Evolutionary conservation across 2,888 invertebrate genomes (phyloP).

Genomic region (Ctenicera cuprea): DNA sequence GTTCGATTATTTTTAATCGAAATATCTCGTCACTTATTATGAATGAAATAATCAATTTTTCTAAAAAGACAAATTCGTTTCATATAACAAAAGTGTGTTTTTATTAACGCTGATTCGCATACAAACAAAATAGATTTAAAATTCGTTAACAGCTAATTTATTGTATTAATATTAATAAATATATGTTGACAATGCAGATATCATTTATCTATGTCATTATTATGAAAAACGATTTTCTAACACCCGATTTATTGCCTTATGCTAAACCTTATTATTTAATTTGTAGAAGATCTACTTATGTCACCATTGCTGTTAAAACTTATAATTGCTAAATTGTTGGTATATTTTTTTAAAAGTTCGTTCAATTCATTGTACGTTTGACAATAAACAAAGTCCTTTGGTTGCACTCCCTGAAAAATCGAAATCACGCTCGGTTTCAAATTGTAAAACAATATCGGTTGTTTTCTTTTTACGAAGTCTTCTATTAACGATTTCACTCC

Average conservation of each 20-base stretch:
- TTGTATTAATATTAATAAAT: not conserved
- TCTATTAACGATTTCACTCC: constrained; percentile 78
- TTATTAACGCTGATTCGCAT: too few relatives aligned
- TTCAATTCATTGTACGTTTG: constrained; percentile 75
- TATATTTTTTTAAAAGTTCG: constrained; percentile 60
- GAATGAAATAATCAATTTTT: too few relatives aligned
- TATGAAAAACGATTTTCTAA: constrained; percentile 3
- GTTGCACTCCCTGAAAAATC: constrained; percentile 77
- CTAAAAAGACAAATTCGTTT: too few relatives aligned
- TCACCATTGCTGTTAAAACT: constrained; percentile 11
- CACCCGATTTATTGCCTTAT: constrained; percentile 6
- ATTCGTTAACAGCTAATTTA: not conserved
- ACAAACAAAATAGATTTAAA: too few relatives aligned
- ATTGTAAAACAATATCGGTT: constrained; percentile 76
- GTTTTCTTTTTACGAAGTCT: constrained; percentile 76
- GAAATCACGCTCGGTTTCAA: constrained; percentile 76
- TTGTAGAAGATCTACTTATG: not conserved
- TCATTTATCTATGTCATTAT: not conserved
- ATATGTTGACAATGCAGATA: not conserved
- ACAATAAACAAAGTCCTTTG: constrained; percentile 75
- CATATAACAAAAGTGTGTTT: too few relatives aligned
- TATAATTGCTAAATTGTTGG: not conserved
- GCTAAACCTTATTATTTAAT: constrained; percentile 2
- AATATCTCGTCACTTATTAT: too few relatives aligned
- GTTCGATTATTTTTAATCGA: too few relatives aligned